phyloP scores from a whole-genome alignment of 2,888 invertebrate genomes.

The Homarus gammarus region DNA sequence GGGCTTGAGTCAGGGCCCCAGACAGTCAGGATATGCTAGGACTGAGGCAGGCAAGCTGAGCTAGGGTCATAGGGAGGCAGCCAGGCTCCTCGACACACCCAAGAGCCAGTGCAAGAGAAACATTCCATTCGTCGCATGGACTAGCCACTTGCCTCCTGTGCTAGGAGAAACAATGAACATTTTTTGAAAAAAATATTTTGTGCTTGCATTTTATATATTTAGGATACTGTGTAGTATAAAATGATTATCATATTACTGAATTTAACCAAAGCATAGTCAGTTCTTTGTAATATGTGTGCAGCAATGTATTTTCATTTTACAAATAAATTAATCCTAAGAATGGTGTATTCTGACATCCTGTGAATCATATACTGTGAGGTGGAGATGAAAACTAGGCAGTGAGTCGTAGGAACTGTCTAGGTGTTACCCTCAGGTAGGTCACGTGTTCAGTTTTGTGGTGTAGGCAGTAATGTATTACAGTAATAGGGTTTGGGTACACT shows the following conservation, averaged over 20 bases:
- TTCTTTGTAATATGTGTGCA: constrained; percentile 66
- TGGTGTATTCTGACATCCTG: constrained; percentile 69
- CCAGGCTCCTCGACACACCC: constrained; percentile 55
- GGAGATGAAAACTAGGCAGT: constrained; percentile 63
- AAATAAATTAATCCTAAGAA: constrained; percentile 70
- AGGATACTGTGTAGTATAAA: constrained; percentile 69
- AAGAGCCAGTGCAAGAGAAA: constrained; percentile 56
- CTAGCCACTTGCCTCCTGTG: constrained; percentile 63
- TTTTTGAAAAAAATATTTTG: constrained; percentile 29
- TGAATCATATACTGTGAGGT: constrained; percentile 28
- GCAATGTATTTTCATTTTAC: constrained; percentile 68
- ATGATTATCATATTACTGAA: constrained; percentile 43
- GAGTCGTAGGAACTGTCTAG: constrained; percentile 67
- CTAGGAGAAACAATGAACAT: constrained; percentile 47
- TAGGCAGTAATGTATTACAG: constrained; percentile 72
- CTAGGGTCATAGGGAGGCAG: constrained; percentile 55
- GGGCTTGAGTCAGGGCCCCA: constrained; percentile 73
- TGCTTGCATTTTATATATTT: constrained; percentile 69
- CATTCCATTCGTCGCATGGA: constrained; percentile 70
- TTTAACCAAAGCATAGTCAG: constrained; percentile 68
- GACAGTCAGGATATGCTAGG: constrained; percentile 62
- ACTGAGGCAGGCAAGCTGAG: constrained; percentile 61
- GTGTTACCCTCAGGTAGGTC: constrained; percentile 67
- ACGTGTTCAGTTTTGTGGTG: constrained; percentile 65
- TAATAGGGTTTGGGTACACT: constrained; percentile 56